These are phyloP conservation scores for Nemotelus pantherinus DNA, from an alignment of 2,888 invertebrate species.

Conservation along the genomic window DNA sequence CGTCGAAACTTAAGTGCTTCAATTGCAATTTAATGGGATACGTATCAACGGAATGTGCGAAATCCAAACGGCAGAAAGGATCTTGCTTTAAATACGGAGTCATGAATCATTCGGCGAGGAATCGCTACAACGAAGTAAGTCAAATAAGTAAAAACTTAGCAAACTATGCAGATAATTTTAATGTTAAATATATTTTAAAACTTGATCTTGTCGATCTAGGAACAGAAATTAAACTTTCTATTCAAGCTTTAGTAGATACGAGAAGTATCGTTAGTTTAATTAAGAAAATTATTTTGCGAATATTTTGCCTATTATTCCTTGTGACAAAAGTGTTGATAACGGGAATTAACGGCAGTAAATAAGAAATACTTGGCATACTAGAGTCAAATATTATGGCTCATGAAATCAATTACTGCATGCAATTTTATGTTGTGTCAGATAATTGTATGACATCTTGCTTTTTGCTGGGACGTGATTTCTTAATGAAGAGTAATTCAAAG, in stretches of 20 bases:
- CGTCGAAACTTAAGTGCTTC: not conserved
- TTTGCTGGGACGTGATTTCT: too few relatives aligned
- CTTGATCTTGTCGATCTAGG: not conserved
- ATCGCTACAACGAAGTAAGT: too few relatives aligned
- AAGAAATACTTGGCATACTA: not conserved
- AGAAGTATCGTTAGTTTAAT: not conserved
- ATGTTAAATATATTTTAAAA: not conserved
- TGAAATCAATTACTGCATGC: not conserved
- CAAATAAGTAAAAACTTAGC: too few relatives aligned
- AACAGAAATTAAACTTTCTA: not conserved
- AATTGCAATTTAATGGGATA: not conserved
- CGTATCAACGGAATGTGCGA: not conserved
- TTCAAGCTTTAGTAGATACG: not conserved
- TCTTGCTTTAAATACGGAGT: not conserved
- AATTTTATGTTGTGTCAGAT: not conserved
- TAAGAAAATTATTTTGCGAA: not conserved
- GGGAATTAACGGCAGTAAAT: constrained; percentile 1
- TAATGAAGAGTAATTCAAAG: too few relatives aligned
- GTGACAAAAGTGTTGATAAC: not conserved
- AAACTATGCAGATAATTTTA: not conserved
- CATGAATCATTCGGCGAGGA: not conserved
- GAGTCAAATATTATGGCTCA: not conserved
- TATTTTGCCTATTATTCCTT: not conserved
- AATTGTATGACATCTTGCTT: not conserved
- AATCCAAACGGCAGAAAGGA: not conserved